Conservation (phyloP, 2,888 invertebrate genomes). For the Silvanus unidentatus region DNA sequence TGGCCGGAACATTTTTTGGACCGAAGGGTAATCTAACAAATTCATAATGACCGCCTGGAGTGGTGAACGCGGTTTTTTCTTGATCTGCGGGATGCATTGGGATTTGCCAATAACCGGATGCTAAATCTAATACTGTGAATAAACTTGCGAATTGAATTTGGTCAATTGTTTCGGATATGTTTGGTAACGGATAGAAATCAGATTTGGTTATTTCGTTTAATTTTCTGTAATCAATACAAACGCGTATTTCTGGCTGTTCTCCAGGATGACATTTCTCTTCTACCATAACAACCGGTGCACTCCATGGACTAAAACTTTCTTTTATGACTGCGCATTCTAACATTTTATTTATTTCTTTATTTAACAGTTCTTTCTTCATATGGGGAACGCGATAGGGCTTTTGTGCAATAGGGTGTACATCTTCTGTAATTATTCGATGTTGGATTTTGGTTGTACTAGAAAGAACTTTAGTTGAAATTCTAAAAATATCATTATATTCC, state of each 20-base stretch:
- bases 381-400: slow-evolving; percentile 8
- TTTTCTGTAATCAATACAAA: slow-evolving; percentile 18
- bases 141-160: slow-evolving; percentile 12
- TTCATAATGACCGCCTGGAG: slow-evolving; percentile 8
- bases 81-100: slow-evolving; percentile 15
- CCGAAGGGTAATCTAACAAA: slow-evolving; percentile 6
- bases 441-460: slow-evolving; percentile 5
- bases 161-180: slow-evolving; percentile 25
- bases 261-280: slow-evolving; percentile 27
- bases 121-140: slow-evolving; percentile 28
- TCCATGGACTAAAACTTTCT: slow-evolving; percentile 30
- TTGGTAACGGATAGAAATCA: slow-evolving; percentile 20
- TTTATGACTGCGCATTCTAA: slow-evolving; percentile 20
- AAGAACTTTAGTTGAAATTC: slow-evolving; percentile 3
- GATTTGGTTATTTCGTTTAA: slow-evolving; percentile 17
- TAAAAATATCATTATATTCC: slow-evolving; percentile 4
- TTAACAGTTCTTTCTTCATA: slow-evolving; percentile 6
- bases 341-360: slow-evolving; percentile 19
- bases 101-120: slow-evolving; percentile 28
- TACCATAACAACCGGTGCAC: slow-evolving; percentile 32
- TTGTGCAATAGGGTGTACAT: slow-evolving; percentile 3
- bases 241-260: slow-evolving; percentile 6
- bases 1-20: slow-evolving; percentile 3
- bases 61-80: slow-evolving; percentile 19
- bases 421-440: slow-evolving; percentile 9